These are phyloP conservation scores for Diplodus puntazzo DNA, from an alignment of 2,797 vertebrate genomes.

Conservation along the genomic window DNA sequence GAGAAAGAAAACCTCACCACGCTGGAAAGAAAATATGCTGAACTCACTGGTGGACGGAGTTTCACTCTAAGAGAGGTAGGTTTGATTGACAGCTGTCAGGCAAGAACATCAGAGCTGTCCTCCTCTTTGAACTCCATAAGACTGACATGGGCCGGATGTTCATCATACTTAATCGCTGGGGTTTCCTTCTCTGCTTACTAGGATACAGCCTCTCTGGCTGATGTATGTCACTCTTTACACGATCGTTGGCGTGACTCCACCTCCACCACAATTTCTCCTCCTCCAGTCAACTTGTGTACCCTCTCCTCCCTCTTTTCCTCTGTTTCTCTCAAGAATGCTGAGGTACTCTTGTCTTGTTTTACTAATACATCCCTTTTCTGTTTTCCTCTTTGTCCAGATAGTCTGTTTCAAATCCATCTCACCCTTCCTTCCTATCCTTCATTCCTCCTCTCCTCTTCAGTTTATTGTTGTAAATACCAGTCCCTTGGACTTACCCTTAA, in stretches of 20 bases:
- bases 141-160: not conserved
- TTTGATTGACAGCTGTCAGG: constrained; percentile 32
- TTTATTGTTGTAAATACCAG: constrained; percentile 7
- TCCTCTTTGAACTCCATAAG: constrained; percentile 13
- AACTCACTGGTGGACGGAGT: constrained; percentile 80
- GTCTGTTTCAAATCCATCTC: not conserved
- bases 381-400: constrained; percentile 8
- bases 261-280: constrained; percentile 39
- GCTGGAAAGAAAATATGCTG: constrained; percentile 82
- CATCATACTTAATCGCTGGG: constrained; percentile 14
- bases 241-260: constrained; percentile 22
- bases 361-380: not conserved
- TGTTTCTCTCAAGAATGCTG: constrained; percentile 78
- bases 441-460: not conserved
- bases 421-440: not conserved
- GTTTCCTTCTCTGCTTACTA: constrained; percentile 67
- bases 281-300: constrained; percentile 57
- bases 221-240: constrained; percentile 71
- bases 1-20: constrained; percentile 83
- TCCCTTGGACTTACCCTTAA: not conserved
- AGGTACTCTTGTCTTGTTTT: constrained; percentile 72
- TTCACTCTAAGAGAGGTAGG: constrained; percentile 85
- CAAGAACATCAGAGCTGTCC: not conserved
- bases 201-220: constrained; percentile 75
- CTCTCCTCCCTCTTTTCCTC: constrained; percentile 77